Base-by-base conservation (phyloP, 2,113 vertebrate genomes). In the Aythya baeri region DNA sequence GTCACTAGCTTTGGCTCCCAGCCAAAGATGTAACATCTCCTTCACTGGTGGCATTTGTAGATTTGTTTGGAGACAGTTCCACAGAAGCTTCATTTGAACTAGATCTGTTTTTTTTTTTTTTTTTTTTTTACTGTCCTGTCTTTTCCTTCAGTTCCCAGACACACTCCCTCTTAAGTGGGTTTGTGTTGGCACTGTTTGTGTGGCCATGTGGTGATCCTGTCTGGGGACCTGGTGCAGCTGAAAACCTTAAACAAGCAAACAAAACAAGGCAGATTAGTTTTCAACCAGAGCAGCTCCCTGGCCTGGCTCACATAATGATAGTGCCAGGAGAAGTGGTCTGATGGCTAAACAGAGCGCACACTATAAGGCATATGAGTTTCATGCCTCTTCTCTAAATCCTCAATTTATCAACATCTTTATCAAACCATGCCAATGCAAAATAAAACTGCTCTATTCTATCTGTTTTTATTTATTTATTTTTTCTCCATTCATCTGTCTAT, bases 1-100 rank as follows among this genome's bases (percentile, higher is more conserved):
- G 80, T 54, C 80, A 57, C n/a, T 49, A 70, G 62, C 62, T 82
- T 86, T 54, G 31, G 31, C 41, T 52, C 95, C 61, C 29, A 55
- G 6, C 11, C 46, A 83, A 67, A 81, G 50, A 7, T 83, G 20
- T 77, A 57, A 6, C 14, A 20, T 46, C 46, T 20, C 83, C 57
- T 65, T 62, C 67, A 73, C 23, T 0, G 0, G n/a, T 2, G 10
- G 17, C 21, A 4, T 36, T 68, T 58, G 17, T 59, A 15, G 9
- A 5, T 32, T 6, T 20, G 52, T 25, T 22, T 2, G 3, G 65
- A 67, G 26, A 20, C 12, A 15, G n/a, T 17, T 80, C 26, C 50
- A 72, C 49, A 54, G 49, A 49, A 54, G 18, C 49, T 54, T 54
- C 10, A 9, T 7, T 7, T 83, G 34, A 11, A 55, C 34, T 32